A percentile compares a stretch with the other conserved stretches of the same genome.
Conservation (phyloP, 2,113 vertebrate genomes). For the Ramphastos sulfuratus region DNA sequence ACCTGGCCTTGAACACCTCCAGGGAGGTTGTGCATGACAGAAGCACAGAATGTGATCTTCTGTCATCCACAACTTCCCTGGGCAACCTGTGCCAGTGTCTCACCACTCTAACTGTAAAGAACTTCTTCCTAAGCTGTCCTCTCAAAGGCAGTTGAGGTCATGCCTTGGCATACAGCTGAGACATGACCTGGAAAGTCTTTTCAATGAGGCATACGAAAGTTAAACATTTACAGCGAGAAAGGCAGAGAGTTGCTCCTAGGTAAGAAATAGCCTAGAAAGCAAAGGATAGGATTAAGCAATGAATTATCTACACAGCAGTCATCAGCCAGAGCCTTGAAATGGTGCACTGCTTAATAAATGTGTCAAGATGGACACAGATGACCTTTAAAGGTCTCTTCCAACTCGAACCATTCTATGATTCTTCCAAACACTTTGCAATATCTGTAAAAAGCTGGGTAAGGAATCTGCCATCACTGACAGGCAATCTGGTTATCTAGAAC, state of each 20-base stretch:
- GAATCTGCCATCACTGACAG: not conserved
- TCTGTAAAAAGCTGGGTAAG: not conserved
- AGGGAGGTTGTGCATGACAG: too few species aligned
- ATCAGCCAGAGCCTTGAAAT: not conserved
- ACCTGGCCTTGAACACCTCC: too few species aligned
- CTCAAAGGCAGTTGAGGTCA: not conserved
- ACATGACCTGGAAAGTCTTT: not conserved
- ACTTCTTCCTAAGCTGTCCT: not conserved
- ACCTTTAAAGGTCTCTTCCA: too few species aligned
- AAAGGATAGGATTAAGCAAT: not conserved
- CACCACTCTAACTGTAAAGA: too few species aligned
- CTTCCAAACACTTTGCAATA: not conserved
- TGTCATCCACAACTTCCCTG: too few species aligned
- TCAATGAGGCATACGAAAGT: not conserved
- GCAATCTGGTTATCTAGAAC: not conserved
- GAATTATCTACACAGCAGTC: not conserved
- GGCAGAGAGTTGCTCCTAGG: not conserved
- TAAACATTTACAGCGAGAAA: fast-evolving
- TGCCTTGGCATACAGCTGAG: fast-evolving
- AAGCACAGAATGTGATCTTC: too few species aligned
- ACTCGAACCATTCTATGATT: too few species aligned
- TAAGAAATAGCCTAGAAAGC: not conserved
- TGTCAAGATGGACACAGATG: too few species aligned
- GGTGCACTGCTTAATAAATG: not conserved
- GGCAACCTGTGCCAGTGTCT: too few species aligned